Percentiles rank a stretch among this genome's conserved stretches.
These are phyloP conservation scores for Gastracanthus pulcherrimus DNA, from an alignment of 2,888 invertebrate species.

Conservation along the genomic window DNA sequence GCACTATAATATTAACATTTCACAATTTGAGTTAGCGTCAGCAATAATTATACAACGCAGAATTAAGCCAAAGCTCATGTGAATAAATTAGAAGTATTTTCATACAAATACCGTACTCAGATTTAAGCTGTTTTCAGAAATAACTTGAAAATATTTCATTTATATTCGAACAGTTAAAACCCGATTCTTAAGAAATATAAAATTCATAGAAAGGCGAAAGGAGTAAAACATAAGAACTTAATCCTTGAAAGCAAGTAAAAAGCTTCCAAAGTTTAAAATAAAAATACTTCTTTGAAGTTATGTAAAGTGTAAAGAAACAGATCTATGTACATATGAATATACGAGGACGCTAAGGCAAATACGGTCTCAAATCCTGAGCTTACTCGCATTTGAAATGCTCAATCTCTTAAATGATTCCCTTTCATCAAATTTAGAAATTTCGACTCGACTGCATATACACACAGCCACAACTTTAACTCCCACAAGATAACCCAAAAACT, in stretches of 20 bases:
- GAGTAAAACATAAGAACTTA: neutral
- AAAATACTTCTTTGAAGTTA: slow-evolving; percentile 30
- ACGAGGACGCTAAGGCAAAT: neutral
- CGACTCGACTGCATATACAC: neutral
- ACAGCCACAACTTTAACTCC: neutral
- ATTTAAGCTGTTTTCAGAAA: neutral
- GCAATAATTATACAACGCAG: neutral
- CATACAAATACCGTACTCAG: neutral
- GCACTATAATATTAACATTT: neutral
- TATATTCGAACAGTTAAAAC: too few relatives aligned
- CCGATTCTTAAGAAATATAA: neutral
- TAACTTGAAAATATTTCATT: neutral
- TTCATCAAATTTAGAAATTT: slow-evolving; percentile 26
- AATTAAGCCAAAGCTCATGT: too few relatives aligned
- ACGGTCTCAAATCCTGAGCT: neutral
- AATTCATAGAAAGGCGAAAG: neutral
- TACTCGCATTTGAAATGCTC: neutral
- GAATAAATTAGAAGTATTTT: neutral
- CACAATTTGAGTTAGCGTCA: neutral
- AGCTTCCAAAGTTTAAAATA: neutral
- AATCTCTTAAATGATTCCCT: slow-evolving; percentile 14
- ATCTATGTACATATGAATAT: neutral
- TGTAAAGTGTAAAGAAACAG: neutral
- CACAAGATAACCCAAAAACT: slow-evolving; percentile 3
- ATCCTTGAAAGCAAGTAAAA: neutral